phyloP scores from a whole-genome alignment of 2,113 vertebrate genomes.

The Glaucidium brasilianum region DNA sequence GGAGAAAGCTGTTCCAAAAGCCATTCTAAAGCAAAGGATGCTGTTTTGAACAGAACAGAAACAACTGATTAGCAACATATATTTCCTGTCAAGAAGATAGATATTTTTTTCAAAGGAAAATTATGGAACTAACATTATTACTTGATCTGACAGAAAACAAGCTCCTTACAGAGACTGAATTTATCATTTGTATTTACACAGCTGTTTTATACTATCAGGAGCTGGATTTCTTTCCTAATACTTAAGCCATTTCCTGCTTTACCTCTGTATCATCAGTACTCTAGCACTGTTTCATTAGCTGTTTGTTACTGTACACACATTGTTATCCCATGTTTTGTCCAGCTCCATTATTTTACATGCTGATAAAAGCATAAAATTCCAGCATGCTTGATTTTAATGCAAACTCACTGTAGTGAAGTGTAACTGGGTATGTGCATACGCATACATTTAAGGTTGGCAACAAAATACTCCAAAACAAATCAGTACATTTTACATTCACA shows the following conservation, averaged over 20 bases:
- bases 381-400: background rate
- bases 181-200: background rate
- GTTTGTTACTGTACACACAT: background rate
- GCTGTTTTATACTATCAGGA: background rate
- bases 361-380: background rate
- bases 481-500: background rate
- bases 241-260: background rate
- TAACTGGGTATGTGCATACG: rapidly evolving
- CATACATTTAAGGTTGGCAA: background rate
- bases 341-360: background rate
- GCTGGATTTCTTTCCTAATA: background rate
- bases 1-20: background rate
- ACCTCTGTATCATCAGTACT: background rate
- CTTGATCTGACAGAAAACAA: background rate
- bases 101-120: background rate
- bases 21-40: background rate
- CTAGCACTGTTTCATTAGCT: background rate
- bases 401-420: background rate
- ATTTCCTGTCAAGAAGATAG: background rate
- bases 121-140: background rate
- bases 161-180: background rate
- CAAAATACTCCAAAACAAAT: background rate
- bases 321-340: background rate
- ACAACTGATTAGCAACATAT: background rate
- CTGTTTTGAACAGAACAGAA: background rate